Evolutionary conservation across 2,113 vertebrate species (phyloP), one percentile per base, ranked within the genome.

Genomic region (Tyto alba): DNA sequence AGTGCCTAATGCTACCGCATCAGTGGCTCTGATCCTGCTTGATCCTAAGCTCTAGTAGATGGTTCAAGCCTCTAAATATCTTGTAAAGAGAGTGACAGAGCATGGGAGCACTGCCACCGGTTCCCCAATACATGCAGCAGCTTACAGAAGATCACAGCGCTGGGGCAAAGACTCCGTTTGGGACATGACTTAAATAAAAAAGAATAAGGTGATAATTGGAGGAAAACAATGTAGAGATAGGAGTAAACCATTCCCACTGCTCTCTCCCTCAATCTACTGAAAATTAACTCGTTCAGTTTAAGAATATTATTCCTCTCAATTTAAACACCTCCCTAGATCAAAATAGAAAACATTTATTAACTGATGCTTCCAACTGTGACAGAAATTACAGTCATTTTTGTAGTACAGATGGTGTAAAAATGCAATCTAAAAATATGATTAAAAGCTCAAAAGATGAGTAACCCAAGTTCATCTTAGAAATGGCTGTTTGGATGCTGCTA

Each of bases 301-400:
- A 94, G 81, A 91, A 63, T 30, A 79, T 89, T 90, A 84, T 50
- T n/a, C 84, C 56, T 45, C 78, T 90, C 59, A 86, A 96, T 97
- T 97, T 96, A 96, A 95, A 97, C 95, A 97, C 91, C 81, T 96
- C 57, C 91, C 85, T 80, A 95, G 94, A 96, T 94, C 84, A 95
- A 98, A 98, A 98, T 79, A 95, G 83, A 96, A 97, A 97, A 98
- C 96, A 98, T 98, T 97, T 98, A 98, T 98, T 98, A 98, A 98
- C 96, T 88, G 95, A 97, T 97, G 97, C 97, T 98, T 98, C 98
- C 98, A 98, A 98, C 98, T 98, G 98, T 98, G 98, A 98, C 96
- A 98, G 97, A 98, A 98, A 98, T 98, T 98, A 98, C 97, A 97
- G 98, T 98, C 96, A 96, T 97, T 97, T 98, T 97, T 98, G 97